A percentile compares a stretch with the other conserved stretches of the same genome.
Conservation (phyloP, 1,140 invertebrate genomes). For the Brachionus rubens region DNA sequence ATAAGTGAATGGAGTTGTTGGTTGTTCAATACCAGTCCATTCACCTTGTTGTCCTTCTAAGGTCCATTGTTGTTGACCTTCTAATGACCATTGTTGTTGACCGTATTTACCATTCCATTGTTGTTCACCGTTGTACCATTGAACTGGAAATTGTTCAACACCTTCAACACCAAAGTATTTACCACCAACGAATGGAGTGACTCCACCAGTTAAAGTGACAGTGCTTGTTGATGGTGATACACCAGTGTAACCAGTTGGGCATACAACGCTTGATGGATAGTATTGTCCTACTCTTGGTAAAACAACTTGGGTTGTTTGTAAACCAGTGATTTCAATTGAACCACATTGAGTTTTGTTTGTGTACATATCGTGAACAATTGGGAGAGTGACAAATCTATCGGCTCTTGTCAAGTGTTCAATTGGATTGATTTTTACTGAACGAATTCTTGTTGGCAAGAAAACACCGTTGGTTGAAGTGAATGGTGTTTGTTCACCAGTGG, state of each 20-base stretch:
- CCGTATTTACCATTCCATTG: too few species aligned
- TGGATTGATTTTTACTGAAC: slow-evolving; percentile 79
- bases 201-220: background rate
- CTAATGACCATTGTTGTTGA: too few species aligned
- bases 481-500: too few species aligned
- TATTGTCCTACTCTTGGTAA: slow-evolving; percentile 26
- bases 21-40: too few species aligned
- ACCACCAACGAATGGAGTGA: too few species aligned
- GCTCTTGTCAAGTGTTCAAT: slow-evolving; percentile 31
- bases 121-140: too few species aligned
- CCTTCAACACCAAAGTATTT: too few species aligned
- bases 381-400: background rate
- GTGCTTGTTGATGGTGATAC: background rate
- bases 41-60: too few species aligned
- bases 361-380: background rate
- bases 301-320: slow-evolving; percentile 33
- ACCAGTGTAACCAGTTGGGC: background rate
- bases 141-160: too few species aligned
- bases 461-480: slow-evolving; percentile 62
- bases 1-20: too few species aligned
- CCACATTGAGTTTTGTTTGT: slow-evolving; percentile 22
- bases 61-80: too few species aligned
- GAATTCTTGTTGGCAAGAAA: slow-evolving; percentile 80
- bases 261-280: background rate
- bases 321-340: slow-evolving; percentile 12